These are phyloP conservation scores for Aegypius monachus DNA, from an alignment of 2,113 vertebrate genomes.

Conservation along the genomic window DNA sequence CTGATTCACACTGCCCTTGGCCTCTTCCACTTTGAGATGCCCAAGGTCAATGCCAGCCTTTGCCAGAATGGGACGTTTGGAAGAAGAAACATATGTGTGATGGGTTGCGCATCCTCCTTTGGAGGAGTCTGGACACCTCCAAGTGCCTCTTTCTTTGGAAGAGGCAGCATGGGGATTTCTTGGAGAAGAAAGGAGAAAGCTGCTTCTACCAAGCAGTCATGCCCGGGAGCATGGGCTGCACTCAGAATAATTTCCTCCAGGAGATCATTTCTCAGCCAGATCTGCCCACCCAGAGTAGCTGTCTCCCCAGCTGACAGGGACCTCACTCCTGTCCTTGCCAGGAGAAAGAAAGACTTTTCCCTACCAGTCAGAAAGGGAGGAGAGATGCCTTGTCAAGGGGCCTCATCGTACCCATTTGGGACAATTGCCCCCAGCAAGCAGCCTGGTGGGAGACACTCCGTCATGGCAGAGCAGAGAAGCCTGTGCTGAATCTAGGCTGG, in stretches of 20 bases:
- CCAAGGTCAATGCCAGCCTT: neutral
- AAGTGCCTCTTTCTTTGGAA: neutral
- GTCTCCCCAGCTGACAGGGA: neutral
- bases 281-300: neutral
- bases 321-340: neutral
- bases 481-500: neutral
- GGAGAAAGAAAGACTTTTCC: neutral
- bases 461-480: neutral
- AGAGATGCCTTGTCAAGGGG: neutral
- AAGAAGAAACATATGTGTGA: neutral
- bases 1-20: rapidly evolving
- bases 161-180: neutral
- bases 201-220: neutral
- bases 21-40: too few species aligned
- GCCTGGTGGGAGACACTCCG: neutral
- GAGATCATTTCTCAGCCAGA: neutral
- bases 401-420: neutral
- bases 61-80: rapidly evolving
- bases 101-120: neutral
- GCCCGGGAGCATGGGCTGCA: neutral
- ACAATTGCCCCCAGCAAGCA: neutral
- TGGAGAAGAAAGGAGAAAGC: neutral
- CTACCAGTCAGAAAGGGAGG: neutral
- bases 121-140: neutral
- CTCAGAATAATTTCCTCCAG: neutral